phyloP scores from a whole-genome alignment of 37 sponge, comb jelly and placozoan genomes.

The Beroe ovata region DNA sequence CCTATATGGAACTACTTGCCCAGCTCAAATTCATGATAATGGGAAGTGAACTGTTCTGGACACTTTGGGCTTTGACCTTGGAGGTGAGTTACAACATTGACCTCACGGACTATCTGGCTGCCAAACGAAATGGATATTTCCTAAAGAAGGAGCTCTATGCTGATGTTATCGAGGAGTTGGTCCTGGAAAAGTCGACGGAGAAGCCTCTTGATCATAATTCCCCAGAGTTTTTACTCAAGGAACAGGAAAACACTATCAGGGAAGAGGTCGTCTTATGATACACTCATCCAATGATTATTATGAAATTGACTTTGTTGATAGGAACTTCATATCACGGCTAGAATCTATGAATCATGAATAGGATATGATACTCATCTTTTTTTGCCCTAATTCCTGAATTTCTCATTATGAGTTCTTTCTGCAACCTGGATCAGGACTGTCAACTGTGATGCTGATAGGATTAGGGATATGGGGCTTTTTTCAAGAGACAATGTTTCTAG shows the following conservation, averaged over 20 bases:
- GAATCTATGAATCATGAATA: too few species aligned
- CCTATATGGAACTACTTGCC: background rate
- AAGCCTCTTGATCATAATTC: background rate
- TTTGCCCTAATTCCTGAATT: too few species aligned
- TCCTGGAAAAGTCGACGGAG: background rate
- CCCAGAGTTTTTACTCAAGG: background rate
- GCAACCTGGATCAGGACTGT: too few species aligned
- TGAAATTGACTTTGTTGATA: too few species aligned
- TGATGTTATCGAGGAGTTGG: background rate
- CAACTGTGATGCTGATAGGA: too few species aligned
- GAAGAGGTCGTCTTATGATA: background rate
- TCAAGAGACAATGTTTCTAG: too few species aligned
- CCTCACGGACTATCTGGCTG: background rate
- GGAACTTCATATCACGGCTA: too few species aligned
- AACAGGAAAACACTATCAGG: background rate
- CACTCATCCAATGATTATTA: too few species aligned
- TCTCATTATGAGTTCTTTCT: too few species aligned
- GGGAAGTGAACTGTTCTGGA: constrained; percentile 33
- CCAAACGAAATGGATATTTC: background rate
- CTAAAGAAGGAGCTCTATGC: background rate
- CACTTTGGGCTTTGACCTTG: background rate
- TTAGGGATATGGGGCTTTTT: too few species aligned
- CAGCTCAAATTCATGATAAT: constrained; percentile 8
- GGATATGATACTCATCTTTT: too few species aligned
- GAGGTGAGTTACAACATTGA: background rate